phyloP scores from a whole-genome alignment of 2,113 vertebrate species.

The Pogonocichla stellata region DNA sequence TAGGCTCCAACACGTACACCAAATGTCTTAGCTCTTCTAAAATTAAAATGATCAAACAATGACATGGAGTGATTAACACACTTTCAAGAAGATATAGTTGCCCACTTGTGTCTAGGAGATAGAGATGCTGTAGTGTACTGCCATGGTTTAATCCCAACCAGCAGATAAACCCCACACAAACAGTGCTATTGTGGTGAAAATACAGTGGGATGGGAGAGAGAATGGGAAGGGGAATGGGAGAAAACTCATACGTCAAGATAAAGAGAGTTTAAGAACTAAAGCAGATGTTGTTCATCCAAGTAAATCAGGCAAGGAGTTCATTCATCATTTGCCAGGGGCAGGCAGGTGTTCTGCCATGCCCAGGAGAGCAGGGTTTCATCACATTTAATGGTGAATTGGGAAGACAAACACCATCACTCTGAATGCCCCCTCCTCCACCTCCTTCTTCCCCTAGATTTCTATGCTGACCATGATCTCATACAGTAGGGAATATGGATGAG shows the following conservation, averaged over 20 bases:
- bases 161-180: background rate
- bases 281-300: accelerated
- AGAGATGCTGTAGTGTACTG: background rate
- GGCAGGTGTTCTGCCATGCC: background rate
- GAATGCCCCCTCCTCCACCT: accelerated
- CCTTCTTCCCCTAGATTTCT: background rate
- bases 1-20: accelerated
- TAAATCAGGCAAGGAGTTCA: background rate
- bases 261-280: background rate
- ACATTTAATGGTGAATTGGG: accelerated
- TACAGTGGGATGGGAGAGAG: accelerated
- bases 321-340: background rate
- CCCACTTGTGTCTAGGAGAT: background rate
- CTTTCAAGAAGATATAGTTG: background rate
- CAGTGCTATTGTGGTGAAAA: background rate
- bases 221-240: accelerated
- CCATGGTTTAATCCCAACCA: background rate
- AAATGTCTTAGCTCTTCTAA: no score
- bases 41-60: background rate
- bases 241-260: background rate
- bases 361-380: background rate
- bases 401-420: accelerated
- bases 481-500: accelerated
- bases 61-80: background rate
- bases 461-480: background rate